Evolutionary conservation across 2,113 vertebrate genomes (phyloP), one percentile per base, ranked within the genome.

Genomic region (Pteruthius melanotis): DNA sequence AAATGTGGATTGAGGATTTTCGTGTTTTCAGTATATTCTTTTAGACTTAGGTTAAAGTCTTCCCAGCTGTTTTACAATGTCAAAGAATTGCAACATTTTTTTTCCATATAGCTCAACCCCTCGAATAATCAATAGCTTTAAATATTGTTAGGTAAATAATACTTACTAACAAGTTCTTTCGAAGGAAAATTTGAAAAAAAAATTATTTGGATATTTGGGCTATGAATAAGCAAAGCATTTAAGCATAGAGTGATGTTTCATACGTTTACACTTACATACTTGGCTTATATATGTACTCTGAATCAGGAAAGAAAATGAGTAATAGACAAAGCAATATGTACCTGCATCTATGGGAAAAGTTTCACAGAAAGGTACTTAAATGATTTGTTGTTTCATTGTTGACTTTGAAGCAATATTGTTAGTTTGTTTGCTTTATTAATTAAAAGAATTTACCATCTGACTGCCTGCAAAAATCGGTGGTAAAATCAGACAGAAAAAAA

Each of bases 121-220:
- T 6, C 1, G 7, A 1, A 3, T 4, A 57, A 30, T 28, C 6
- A 35, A 44, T 22, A 63, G 28, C 72, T 94, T 91, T 94, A 68
- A 94, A 91, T 35, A 12, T 40, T 74, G 15, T 81, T 78, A 70
- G 44, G 64, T 81, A 90, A 92, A 92, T 90, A 87, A 50, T 31
- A 68, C 39, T 68, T 83, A 31, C 78, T 93, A 89, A 74, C 15
- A 90, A 72, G 27, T 71, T 83, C 31, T 68, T 95, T 87, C 77
- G 71, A 75, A 52, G 57, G 31, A 28, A 92, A 77, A 82, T 93
- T 75, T 84, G 39, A 52, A 92, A 93, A 87, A 93, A 92, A 60
- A 47, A 45, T 2, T 15, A 39, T 33, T 71, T 91, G 37, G 53
- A 30, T 93, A 71, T 84, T 89, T 95, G 40, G 31, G 20, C 77